phyloP scores from a whole-genome alignment of 2,113 vertebrate genomes.

The Microcebus ravelobensis region DNA sequence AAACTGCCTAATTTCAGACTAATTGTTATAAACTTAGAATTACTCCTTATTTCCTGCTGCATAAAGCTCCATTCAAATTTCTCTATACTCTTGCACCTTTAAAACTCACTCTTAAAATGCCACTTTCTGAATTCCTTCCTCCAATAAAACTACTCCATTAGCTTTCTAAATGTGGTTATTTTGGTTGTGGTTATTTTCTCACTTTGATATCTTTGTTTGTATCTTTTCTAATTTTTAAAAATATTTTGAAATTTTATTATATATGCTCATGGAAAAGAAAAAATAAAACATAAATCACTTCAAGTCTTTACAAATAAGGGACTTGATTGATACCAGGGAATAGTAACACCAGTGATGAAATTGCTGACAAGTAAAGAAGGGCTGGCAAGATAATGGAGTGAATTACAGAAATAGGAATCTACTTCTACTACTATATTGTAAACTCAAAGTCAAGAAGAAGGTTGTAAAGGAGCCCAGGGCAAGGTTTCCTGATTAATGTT shows the following conservation, averaged over 20 bases:
- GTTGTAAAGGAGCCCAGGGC: neutral
- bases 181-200: neutral
- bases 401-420: neutral
- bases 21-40: neutral
- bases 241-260: slow-evolving; percentile 15
- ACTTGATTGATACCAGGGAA: neutral
- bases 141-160: neutral
- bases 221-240: neutral
- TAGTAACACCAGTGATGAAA: neutral
- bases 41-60: neutral
- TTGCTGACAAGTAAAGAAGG: neutral
- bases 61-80: neutral
- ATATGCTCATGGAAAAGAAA: neutral
- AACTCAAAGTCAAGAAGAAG: neutral
- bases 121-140: neutral
- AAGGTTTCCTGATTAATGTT: neutral
- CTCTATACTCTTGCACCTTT: neutral
- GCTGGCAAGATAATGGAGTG: neutral
- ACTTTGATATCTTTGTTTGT: neutral
- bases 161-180: neutral
- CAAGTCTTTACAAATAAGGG: neutral
- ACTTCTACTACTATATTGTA: neutral
- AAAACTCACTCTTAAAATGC: neutral
- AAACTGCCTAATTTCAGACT: neutral
- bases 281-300: neutral